A percentile compares a stretch with the other conserved stretches of the same genome.
These are phyloP conservation scores for Noctua janthina DNA, from an alignment of 2,888 invertebrate species.

Conservation along the genomic window DNA sequence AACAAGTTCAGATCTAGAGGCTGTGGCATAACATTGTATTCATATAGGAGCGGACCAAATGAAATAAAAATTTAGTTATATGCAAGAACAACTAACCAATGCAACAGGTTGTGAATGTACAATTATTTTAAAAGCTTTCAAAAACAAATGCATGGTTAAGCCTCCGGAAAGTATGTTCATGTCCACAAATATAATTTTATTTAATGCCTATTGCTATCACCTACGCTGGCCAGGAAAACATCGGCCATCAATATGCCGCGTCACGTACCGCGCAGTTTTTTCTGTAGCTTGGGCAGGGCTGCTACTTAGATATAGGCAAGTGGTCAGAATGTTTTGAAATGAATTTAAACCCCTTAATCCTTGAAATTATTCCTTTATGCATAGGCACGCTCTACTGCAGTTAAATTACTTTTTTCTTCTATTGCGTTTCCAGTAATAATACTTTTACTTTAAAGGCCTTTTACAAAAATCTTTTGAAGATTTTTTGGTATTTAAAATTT, in stretches of 20 bases:
- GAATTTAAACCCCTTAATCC: slow-evolving; percentile 17
- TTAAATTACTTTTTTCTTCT: not conserved
- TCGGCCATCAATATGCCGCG: slow-evolving; percentile 76
- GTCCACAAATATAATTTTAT: slow-evolving; percentile 62
- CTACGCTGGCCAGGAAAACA: slow-evolving; percentile 68
- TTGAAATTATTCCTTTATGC: not conserved
- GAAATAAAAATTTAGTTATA: not conserved
- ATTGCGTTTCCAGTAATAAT: too few relatives aligned
- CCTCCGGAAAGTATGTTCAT: slow-evolving; percentile 39
- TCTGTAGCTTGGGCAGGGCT: slow-evolving; percentile 71
- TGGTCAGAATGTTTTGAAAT: slow-evolving; percentile 11
- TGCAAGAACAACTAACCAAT: not conserved
- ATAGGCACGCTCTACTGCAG: slow-evolving; percentile 23
- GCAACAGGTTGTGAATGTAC: not conserved
- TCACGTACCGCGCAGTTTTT: slow-evolving; percentile 75
- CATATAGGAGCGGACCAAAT: not conserved
- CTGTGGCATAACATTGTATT: not conserved
- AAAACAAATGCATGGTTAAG: slow-evolving; percentile 40
- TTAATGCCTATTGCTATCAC: slow-evolving; percentile 58
- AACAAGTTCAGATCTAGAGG: not conserved
- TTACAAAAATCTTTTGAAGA: not conserved
- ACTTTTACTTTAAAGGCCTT: not conserved
- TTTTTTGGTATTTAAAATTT: not conserved
- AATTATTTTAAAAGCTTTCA: slow-evolving; percentile 14
- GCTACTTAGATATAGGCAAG: slow-evolving; percentile 18